Evolutionary conservation across 2,888 invertebrate species (phyloP).

Genomic region (Tupiocoris notatus): DNA sequence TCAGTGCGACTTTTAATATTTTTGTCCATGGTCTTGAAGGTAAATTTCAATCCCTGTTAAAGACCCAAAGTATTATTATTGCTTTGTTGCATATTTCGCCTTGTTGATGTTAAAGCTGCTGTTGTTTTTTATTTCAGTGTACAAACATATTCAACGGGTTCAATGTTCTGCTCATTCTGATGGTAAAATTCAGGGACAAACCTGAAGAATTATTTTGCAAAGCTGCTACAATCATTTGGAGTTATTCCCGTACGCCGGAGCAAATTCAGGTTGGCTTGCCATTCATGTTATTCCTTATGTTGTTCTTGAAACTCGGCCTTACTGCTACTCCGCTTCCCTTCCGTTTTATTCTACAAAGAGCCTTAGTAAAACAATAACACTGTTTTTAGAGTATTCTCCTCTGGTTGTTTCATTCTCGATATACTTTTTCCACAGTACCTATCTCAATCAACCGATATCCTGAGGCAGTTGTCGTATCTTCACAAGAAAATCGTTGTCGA

Average conservation of each 20-base stretch:
- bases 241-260: not conserved
- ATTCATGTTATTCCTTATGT: too few species aligned
- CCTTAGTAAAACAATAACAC: too few species aligned
- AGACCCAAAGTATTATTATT: too few species aligned
- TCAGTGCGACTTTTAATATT: too few species aligned
- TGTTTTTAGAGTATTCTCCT: too few species aligned
- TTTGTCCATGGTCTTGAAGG: too few species aligned
- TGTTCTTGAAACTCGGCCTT: not conserved
- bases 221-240: constrained; percentile 41
- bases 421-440: not conserved
- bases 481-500: not conserved
- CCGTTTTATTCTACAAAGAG: too few species aligned
- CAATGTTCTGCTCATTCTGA: constrained; percentile 17
- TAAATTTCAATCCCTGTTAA: too few species aligned
- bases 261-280: constrained; percentile 1
- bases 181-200: constrained; percentile 41
- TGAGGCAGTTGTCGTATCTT: not conserved
- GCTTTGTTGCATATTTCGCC: too few species aligned
- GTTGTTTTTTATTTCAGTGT: constrained; percentile 22
- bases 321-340: too few species aligned
- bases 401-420: too few species aligned
- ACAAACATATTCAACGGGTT: not conserved
- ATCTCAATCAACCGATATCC: not conserved
- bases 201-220: constrained; percentile 37
- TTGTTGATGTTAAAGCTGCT: too few species aligned